phyloP scores from a whole-genome alignment of 92 coral and sea anemone genomes.

The Phenganax marumi region DNA sequence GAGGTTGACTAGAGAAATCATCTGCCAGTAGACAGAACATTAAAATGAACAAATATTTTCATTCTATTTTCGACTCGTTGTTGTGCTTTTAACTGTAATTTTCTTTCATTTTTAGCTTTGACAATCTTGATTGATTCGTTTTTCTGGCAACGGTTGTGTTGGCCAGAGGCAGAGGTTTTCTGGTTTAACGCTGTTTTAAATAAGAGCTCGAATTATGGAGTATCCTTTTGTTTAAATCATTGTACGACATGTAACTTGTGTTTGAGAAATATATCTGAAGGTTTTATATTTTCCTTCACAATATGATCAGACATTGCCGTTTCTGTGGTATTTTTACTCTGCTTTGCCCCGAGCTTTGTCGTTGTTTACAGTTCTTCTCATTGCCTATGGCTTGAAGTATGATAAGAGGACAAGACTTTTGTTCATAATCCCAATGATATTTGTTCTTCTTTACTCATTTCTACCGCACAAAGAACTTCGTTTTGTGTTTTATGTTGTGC shows the following conservation, averaged over 20 bases:
- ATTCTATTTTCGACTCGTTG: background rate
- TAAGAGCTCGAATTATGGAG: conserved; percentile 95
- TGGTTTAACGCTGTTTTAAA: conserved; percentile 82
- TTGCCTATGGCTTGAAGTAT: conserved; percentile 80
- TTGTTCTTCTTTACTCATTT: conserved; percentile 79
- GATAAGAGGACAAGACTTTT: conserved; percentile 82
- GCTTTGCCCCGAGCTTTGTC: conserved; percentile 83
- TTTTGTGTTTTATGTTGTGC: conserved; percentile 80
- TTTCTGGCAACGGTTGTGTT: conserved; percentile 80
- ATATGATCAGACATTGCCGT: conserved; percentile 74
- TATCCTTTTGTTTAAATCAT: conserved; percentile 62
- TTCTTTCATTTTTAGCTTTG: conserved; percentile 54
- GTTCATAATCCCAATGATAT: conserved; percentile 63
- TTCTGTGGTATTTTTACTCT: conserved; percentile 93
- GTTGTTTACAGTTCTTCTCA: conserved; percentile 65
- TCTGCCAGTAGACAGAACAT: background rate
- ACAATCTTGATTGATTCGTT: conserved; percentile 76
- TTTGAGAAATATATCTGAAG: background rate
- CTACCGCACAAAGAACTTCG: conserved; percentile 97
- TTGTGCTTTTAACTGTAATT: background rate
- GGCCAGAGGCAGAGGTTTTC: conserved; percentile 96
- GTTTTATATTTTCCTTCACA: conserved; percentile 51
- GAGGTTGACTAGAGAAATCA: too few species aligned
- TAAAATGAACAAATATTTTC: too few species aligned
- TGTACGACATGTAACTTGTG: background rate